Evolutionary conservation across 1,140 invertebrate genomes (phyloP).

Genomic region (Linepithema humile): DNA sequence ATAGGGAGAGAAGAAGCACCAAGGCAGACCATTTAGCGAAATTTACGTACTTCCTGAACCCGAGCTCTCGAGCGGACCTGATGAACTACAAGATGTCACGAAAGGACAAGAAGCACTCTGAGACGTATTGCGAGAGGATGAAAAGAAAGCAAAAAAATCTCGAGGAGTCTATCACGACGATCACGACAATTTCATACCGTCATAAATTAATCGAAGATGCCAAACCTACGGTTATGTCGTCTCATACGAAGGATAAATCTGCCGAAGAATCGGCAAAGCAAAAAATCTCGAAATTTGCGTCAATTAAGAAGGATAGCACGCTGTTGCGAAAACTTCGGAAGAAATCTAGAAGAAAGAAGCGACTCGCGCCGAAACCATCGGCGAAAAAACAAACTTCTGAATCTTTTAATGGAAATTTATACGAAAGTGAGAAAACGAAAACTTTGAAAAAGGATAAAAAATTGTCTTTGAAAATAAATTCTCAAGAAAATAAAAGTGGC

Average conservation of each 20-base stretch:
- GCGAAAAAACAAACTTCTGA: neutral
- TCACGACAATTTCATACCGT: slow-evolving; percentile 17
- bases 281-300: slow-evolving; percentile 1
- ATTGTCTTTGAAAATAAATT: neutral
- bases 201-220: too few relatives aligned
- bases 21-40: slow-evolving; percentile 66
- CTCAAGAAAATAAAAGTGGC: neutral
- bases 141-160: slow-evolving; percentile 64
- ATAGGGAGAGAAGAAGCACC: neutral
- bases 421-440: neutral
- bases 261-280: neutral
- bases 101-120: slow-evolving; percentile 81
- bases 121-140: slow-evolving; percentile 79
- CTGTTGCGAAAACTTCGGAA: slow-evolving; percentile 64
- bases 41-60: slow-evolving; percentile 80
- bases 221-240: neutral
- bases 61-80: slow-evolving; percentile 65
- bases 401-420: neutral
- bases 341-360: slow-evolving; percentile 61
- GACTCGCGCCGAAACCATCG: slow-evolving; percentile 57
- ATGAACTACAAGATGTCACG: slow-evolving; percentile 80
- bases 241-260: neutral
- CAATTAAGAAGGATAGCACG: slow-evolving; percentile 42
- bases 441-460: neutral
- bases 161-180: slow-evolving; percentile 57